phyloP scores from a whole-genome alignment of 2,888 invertebrate species.

The Brenthis ino region DNA sequence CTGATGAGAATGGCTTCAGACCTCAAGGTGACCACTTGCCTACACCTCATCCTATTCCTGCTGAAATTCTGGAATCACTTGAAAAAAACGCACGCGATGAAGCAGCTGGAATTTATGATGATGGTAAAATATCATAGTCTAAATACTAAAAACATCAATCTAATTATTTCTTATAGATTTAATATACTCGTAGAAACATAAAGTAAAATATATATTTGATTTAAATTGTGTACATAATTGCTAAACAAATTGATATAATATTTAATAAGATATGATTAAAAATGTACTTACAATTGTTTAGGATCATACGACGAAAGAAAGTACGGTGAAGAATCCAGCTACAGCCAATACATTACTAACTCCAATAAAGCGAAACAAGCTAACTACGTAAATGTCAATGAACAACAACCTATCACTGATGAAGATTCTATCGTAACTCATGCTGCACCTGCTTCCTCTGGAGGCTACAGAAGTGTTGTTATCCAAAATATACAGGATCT shows the following conservation, averaged over 20 bases:
- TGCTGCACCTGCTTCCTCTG: constrained; percentile 45
- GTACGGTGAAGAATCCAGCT: constrained; percentile 45
- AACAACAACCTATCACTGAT: constrained; percentile 43
- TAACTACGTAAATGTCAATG: constrained; percentile 25
- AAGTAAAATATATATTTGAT: too few species aligned
- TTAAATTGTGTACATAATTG: too few species aligned
- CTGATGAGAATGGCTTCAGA: constrained; percentile 73
- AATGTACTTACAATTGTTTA: constrained; percentile 38
- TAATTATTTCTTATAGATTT: background rate
- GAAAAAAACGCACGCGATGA: constrained; percentile 75
- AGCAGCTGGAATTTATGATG: constrained; percentile 73
- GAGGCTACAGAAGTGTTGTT: constrained; percentile 6
- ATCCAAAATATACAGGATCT: background rate
- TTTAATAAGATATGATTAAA: too few species aligned
- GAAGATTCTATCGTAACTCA: constrained; percentile 59
- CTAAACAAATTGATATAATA: too few species aligned
- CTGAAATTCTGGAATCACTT: constrained; percentile 67
- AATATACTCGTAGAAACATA: background rate
- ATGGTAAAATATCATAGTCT: constrained; percentile 53
- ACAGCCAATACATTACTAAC: constrained; percentile 7
- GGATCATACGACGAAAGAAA: constrained; percentile 69
- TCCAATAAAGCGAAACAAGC: constrained; percentile 29
- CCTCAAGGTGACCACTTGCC: constrained; percentile 73
- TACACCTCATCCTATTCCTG: constrained; percentile 70
- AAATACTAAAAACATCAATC: background rate